Evolutionary conservation across 2,888 invertebrate genomes (phyloP), one percentile per base, ranked within the genome.

Genomic region (Plebejus anna): DNA sequence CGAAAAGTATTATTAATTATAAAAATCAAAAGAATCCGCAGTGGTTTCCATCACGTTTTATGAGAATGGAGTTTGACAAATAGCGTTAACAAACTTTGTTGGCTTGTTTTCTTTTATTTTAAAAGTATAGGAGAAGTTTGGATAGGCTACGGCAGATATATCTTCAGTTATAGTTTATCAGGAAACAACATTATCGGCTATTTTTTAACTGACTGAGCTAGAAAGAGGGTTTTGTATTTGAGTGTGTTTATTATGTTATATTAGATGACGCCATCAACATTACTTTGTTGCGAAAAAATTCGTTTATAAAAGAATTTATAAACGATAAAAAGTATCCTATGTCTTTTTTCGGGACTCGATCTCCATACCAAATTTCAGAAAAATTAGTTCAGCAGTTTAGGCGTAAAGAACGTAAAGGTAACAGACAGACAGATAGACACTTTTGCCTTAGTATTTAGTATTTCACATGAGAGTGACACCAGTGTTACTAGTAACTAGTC

Each of bases 1-100:
- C 38, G 36, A 70, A 71, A 71, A n/a, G 28, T 70, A 71, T 71
- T 71, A 22, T 71, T 72, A 47, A 72, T 72, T 47, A 22, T 72
- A 32, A 51, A 51, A 73, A 73, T 55, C 73, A 55, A 55, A 73
- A 16, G 7, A 32, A 11, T 42, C 70, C 36, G n/a, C 22, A 6
- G 42, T 7, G 13, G 32, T 73, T 51, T 32, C 73, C 55, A 73
- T 55, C 55, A 55, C 55, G 73, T 73, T 55, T 73, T 51, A 51
- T 73, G 51, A 73, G 47, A 38, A n/a, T 42, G 42, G 22, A 32
- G 73, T 51, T 73, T 51, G 47, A 55, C 28, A 32, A 16, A 51
- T 32, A 55, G 28, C 28, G 47, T 55, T 32, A 51, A 36, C 28
- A 73, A 51, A 73, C 28, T 73, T 73, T n/a, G 22, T 47, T 47